Base-by-base conservation (phyloP, 2,888 invertebrate species). In the Drosophila setosimentum region DNA sequence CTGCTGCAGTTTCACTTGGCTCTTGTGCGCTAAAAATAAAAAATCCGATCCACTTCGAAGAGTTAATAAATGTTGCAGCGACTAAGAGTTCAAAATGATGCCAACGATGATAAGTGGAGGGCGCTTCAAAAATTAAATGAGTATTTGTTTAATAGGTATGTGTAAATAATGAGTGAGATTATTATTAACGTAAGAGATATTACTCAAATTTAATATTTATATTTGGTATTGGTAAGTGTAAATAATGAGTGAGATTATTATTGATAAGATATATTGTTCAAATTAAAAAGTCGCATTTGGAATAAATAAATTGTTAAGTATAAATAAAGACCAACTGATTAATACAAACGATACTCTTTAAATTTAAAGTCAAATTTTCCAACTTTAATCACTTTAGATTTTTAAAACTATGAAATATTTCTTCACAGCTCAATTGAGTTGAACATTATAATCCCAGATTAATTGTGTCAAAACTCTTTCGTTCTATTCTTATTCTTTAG, bases 1-100 rank as follows among this genome's bases (percentile, higher is more conserved):
- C 84, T 63, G 70, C 85, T 71, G 83, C 80, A 75, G 72, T 72
- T 68, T 55, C 71, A 64, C 49, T 69, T 51, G 33, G 54, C 63
- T 45, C 45, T 55, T 40, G 40, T 40, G 55, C 53, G 11, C 76
- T 78, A 82, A 82, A 84, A 82, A 82, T 86, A 88, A 64, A 68
- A 16, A 21, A 33, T 53, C 51, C 40, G 21, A 40, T 62, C 11
- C 33, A 64, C 53, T 51, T 53, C 61, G 29, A 7, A 45, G 32
- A 70, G 59, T 70, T 69, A 63, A 74, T 78, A 78, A 77, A 78
- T 74, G 40, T 35, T 42, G 29, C 30, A 40, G 7, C 24, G 18
- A 42, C 49, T n/a, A 57, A 42, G 21, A 53, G 53, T 30, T 30
- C 18, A 16, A 63, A 63, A 66, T 64, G 61, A 74, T 67, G 70